Base-by-base conservation (phyloP, 2,797 vertebrate species). In the Setipinna tenuifilis region DNA sequence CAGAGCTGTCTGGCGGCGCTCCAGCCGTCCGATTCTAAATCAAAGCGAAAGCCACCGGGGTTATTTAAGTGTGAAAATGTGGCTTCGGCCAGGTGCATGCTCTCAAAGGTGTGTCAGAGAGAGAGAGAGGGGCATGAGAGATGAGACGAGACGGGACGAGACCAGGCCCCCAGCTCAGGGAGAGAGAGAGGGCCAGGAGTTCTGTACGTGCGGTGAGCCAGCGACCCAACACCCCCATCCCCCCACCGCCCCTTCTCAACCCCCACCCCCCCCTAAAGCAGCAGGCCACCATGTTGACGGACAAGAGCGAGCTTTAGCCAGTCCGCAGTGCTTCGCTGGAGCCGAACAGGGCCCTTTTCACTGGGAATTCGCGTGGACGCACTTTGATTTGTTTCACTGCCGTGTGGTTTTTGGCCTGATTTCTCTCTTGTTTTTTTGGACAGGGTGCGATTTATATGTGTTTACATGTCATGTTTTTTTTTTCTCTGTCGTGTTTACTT, bases 61-160 rank as follows among this genome's bases (percentile, higher is more conserved):
- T 94, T 91, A 91, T 91, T 92, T 93, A 91, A 91, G 92, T 90
- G 83, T 91, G 89, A 91, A 88, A 90, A 85, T 88, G 90, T 88
- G 92, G 92, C 93, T 92, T 87, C 86, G 87, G 58, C 94, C 94
- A 95, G 95, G 94, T 95, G 95, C 92, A 91, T 87, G 88, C 91
- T 93, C 93, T 94, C 92, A 90, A 89, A 92, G 89, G 88, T 91
- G 88, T 93, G 25, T 90, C 87, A 86, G 88, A 78, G 31, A 35
- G 17, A 9, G 50, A 54, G 50, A 54, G 50, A 54, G 50, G 16
- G 17, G 71, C 1, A 28, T 4, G 16, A 75, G 71, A 78, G 35
- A 44, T 0, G 16, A 44, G 68, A 23, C 25, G 50, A 54, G 46
- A 48, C 4, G 10, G 46, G 10, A 10, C 3, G 46, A 48, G 46